Evolutionary conservation across 64 coral and sea anemone genomes (phyloP), one percentile per base, ranked within the genome.

Genomic region (Montipora cactus): DNA sequence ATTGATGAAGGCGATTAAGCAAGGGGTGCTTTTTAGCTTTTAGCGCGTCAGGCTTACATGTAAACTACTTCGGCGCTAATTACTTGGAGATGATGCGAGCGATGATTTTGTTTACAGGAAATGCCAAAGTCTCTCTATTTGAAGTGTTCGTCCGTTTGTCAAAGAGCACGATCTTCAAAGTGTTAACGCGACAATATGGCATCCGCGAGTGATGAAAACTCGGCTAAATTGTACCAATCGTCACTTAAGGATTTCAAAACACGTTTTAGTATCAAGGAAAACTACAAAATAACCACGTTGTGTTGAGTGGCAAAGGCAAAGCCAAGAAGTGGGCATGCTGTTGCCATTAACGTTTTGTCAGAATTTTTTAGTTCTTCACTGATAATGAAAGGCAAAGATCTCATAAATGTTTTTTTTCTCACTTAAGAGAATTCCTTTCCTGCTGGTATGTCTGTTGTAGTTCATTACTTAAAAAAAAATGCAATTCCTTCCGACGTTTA

Each of bases 81-180:
- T 85, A 50, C 44, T 85, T 70, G 21, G 62, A 67, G 66, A 64
- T 70, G 64, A 48, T 49, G 44, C 47, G 64, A 70, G 82, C 61
- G 66, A 85, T 50, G 61, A 85, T 18, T 71, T 70, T 85, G 37
- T 85, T 85, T 85, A 85, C 82, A 85, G 82, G 82, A 85, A 85
- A 85, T 85, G 21, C 82, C 82, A 50, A 71, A 85, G 50, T 70
- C 82, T 64, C 82, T 62, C n/a, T 85, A 85, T 85, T 85, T 85
- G 66, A 47, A 85, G 82, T 70, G 82, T 10, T 46, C 13, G 25
- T 5, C 5, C 57, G 53, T 57, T 62, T 85, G 59, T 71, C 45
- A 9, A 12, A 11, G 47, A 16, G 61, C 44, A 46, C 81, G 37
- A 59, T 68, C 61, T 85, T 70, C 45, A 70, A 6, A 70, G 47